Evolutionary conservation across 2,797 vertebrate species (phyloP), one percentile per base, ranked within the genome.

Genomic region (Argyrosomus regius): DNA sequence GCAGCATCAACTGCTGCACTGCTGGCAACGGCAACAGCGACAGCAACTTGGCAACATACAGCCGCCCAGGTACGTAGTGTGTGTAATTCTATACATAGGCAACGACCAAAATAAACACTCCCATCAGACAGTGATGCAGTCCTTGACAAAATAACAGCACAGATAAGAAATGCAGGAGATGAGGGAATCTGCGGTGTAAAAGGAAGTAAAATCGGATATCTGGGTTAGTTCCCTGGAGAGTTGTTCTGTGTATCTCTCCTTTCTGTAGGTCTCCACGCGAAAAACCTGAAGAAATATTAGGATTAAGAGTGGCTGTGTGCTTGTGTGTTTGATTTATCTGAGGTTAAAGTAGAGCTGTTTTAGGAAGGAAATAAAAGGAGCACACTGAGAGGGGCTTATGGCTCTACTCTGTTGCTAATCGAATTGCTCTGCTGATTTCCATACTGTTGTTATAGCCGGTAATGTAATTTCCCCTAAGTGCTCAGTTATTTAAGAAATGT

Each of bases 1-100:
- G 98, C 93, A 96, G 97, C 93, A 99, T 99, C 93, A 99, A 95
- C 92, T 99, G 98, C 95, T 99, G 98, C 90, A 97, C 98, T 0
- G 96, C 97, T 1, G 95, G 97, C 90, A 98, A 97, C 0, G 98
- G 97, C 52, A 99, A 98, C 96, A 99, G 98, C 2, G 98, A 99
- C 86, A 97, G 97, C 94, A 99, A 99, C 94, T 94, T 99, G 84
- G 96, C 98, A 0, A 99, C 98, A 0, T 99, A 99, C 94, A 99
- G 98, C 89, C 96, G 98, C 64, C 98, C 98, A 95, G 98, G 98
- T 99, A 93, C 91, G 96, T 92, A 62, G 45, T 11, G 17, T 43
- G 17, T 20, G 58, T 45, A 14, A 65, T 28, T 14, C 59, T 7
- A 8, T 26, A 31, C 46, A 7, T 39, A 56, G 63, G 31, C 28